These are phyloP conservation scores for Tonatia bakeri DNA, from an alignment of 2,113 vertebrate species.

Conservation along the genomic window DNA sequence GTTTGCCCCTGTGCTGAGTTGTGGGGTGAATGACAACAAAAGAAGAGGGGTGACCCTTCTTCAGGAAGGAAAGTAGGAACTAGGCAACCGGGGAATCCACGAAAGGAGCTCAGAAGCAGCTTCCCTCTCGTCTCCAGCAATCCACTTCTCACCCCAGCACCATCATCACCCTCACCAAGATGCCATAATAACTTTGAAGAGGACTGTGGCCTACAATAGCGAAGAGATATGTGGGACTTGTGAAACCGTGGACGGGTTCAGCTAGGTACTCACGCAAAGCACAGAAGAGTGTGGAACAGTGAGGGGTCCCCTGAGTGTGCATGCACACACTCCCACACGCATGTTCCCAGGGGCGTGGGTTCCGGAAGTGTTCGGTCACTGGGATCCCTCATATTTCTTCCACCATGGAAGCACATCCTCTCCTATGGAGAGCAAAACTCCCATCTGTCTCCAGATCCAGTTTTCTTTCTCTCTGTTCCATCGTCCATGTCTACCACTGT, in stretches of 20 bases:
- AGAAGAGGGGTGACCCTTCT: background rate
- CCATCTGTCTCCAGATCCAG: background rate
- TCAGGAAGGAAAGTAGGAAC: background rate
- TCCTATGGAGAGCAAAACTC: too few relatives aligned
- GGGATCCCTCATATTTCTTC: background rate
- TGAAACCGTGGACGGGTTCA: background rate
- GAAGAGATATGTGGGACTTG: background rate
- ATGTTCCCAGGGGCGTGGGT: too few relatives aligned
- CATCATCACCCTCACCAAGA: background rate
- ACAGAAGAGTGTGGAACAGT: background rate
- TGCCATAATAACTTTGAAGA: background rate
- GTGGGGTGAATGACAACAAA: background rate
- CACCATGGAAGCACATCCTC: background rate
- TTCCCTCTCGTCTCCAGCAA: background rate
- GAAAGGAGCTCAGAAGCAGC: rapidly evolving
- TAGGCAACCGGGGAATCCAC: background rate
- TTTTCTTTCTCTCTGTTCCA: background rate
- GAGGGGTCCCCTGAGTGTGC: too few relatives aligned
- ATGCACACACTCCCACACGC: rapidly evolving
- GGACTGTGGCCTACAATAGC: background rate
- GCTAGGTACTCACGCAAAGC: background rate
- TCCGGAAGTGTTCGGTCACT: background rate
- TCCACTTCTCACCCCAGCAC: background rate
- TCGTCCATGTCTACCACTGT: background rate
- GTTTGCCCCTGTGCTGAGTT: background rate